phyloP scores from a whole-genome alignment of 2,888 invertebrate species.

The Troglohyphantes excavatus region DNA sequence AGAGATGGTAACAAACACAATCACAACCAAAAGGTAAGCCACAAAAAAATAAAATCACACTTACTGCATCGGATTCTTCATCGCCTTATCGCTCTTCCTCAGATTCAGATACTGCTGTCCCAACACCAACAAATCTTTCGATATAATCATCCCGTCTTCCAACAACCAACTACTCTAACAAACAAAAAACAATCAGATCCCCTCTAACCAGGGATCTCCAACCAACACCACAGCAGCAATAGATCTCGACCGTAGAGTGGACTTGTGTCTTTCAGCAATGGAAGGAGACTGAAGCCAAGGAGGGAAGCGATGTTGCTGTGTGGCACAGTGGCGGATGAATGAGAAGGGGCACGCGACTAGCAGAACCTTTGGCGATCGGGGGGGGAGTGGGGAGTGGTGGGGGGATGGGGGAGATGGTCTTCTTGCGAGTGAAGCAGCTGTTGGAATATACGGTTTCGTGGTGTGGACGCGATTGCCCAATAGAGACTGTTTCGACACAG shows the following conservation, averaged over 20 bases:
- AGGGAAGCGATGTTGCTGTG: conserved; percentile 13
- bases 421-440: conserved; percentile 24
- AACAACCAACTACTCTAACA: background rate
- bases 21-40: no score
- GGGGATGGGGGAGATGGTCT: conserved; percentile 10
- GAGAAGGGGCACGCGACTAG: conserved; percentile 38
- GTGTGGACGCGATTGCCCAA: background rate
- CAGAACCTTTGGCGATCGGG: conserved; percentile 47
- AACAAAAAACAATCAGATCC: background rate
- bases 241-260: background rate
- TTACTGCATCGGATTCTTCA: conserved; percentile 47
- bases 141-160: conserved; percentile 63
- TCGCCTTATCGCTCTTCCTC: conserved; percentile 6
- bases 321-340: conserved; percentile 56
- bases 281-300: conserved; percentile 1
- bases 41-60: conserved; percentile 18
- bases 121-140: conserved; percentile 65
- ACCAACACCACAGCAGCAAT: background rate
- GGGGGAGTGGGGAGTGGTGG: conserved; percentile 12
- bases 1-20: no score
- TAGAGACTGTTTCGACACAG: background rate
- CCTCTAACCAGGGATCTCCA: background rate
- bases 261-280: background rate
- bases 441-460: background rate
- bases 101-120: conserved; percentile 68